Evolutionary conservation across 2,113 vertebrate species (phyloP).

Genomic region (Calyptommatus sinebrachiatus): DNA sequence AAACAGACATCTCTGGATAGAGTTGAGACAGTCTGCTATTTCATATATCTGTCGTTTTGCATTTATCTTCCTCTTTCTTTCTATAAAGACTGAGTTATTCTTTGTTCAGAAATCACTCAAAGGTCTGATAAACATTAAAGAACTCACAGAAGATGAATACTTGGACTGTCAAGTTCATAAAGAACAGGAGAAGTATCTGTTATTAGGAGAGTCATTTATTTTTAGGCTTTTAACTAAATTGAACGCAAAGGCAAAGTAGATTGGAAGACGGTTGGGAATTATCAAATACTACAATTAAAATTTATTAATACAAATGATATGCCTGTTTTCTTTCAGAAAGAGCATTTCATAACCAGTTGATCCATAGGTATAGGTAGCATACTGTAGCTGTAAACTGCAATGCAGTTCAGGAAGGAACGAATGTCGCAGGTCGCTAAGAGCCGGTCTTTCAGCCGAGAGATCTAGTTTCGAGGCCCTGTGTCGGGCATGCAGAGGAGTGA

Average conservation of each 20-base stretch:
- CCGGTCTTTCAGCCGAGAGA: no score
- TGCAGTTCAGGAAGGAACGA: no score
- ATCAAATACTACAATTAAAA: not conserved
- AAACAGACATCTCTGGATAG: slow-evolving; percentile 33
- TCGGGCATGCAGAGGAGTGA: no score
- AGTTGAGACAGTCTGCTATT: slow-evolving; percentile 28
- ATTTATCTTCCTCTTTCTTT: not conserved
- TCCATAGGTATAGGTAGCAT: not conserved
- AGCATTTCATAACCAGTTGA: not conserved
- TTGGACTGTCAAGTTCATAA: slow-evolving; percentile 20
- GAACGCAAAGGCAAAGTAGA: not conserved
- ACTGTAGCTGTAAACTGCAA: not conserved
- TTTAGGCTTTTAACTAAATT: slow-evolving; percentile 35
- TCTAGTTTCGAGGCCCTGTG: no score
- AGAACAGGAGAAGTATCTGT: not conserved
- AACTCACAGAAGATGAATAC: slow-evolving; percentile 2
- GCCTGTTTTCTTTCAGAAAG: not conserved
- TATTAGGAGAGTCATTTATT: slow-evolving; percentile 18
- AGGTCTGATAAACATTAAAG: slow-evolving; percentile 22
- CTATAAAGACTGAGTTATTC: not conserved
- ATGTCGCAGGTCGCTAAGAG: no score
- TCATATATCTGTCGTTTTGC: slow-evolving; percentile 4
- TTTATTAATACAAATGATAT: not conserved
- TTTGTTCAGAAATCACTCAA: slow-evolving; percentile 19
- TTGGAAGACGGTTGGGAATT: not conserved